Evolutionary conservation across 2,888 invertebrate species (phyloP).

Genomic region (Diplazon laetatorius): DNA sequence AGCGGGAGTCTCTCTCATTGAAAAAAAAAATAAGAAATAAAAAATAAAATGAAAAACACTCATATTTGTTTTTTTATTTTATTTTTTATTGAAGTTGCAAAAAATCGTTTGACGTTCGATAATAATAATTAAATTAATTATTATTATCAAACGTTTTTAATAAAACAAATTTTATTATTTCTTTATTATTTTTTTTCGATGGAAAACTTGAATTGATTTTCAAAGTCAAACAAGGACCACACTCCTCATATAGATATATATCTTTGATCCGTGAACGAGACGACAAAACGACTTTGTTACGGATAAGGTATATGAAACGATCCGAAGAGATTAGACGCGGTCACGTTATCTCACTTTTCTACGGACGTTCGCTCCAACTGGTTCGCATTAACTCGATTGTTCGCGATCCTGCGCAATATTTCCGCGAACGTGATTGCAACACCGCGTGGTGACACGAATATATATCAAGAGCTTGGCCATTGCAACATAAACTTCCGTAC

Average conservation of each 20-base stretch:
- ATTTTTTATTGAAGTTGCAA: slow-evolving; percentile 39
- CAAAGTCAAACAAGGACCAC: too few relatives aligned
- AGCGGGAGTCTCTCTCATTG: slow-evolving; percentile 15
- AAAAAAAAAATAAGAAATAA: too few relatives aligned
- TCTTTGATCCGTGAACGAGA: slow-evolving; percentile 2
- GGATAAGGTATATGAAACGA: too few relatives aligned
- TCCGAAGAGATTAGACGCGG: slow-evolving; percentile 47
- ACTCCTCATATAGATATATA: neutral
- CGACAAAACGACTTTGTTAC: neutral
- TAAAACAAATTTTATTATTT: too few relatives aligned
- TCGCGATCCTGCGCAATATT: neutral
- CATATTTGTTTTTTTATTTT: too few relatives aligned
- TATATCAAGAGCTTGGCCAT: too few relatives aligned
- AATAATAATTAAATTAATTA: too few relatives aligned
- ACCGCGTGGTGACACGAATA: slow-evolving; percentile 12
- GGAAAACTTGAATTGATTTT: too few relatives aligned
- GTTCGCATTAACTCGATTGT: slow-evolving; percentile 17
- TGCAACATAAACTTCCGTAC: neutral
- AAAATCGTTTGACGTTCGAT: slow-evolving; percentile 48
- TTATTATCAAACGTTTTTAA: too few relatives aligned
- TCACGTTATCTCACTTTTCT: slow-evolving; percentile 43
- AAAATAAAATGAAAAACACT: too few relatives aligned
- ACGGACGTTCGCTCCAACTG: slow-evolving; percentile 47
- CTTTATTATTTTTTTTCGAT: too few relatives aligned
- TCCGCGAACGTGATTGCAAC: neutral